Evolutionary conservation across 92 coral and sea anemone species (phyloP).

Genomic region (Anthopleura xanthogrammica): DNA sequence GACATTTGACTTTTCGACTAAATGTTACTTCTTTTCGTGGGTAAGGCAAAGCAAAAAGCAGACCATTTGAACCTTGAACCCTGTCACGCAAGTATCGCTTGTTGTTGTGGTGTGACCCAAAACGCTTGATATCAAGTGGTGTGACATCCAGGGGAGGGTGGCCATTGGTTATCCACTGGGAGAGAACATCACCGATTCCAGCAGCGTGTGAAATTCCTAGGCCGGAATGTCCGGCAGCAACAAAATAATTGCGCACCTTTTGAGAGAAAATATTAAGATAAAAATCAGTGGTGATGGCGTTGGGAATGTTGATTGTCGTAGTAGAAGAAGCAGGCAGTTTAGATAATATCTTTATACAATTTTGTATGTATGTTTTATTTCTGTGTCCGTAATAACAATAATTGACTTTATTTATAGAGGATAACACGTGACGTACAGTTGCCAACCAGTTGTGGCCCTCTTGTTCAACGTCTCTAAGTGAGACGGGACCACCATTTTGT

Average conservation of each 20-base stretch:
- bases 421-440: no score
- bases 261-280: background rate
- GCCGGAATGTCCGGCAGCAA: slow-evolving; percentile 41
- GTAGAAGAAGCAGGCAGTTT: no score
- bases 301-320: no score
- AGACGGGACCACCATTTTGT: no score
- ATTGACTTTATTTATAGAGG: no score
- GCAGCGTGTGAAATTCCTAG: slow-evolving; percentile 48
- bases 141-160: slow-evolving; percentile 45
- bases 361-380: no score
- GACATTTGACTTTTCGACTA: slow-evolving; percentile 56
- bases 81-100: slow-evolving; percentile 40
- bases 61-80: slow-evolving; percentile 6
- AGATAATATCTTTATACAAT: no score
- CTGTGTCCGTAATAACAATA: no score
- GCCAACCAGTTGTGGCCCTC: no score
- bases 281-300: no score
- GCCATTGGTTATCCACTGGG: slow-evolving; percentile 54
- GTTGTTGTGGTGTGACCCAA: slow-evolving; percentile 51
- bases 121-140: slow-evolving; percentile 47
- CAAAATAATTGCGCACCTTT: slow-evolving; percentile 52
- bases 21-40: slow-evolving; percentile 20
- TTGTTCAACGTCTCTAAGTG: no score
- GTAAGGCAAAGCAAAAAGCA: slow-evolving; percentile 24
- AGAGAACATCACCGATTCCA: slow-evolving; percentile 48